A percentile compares a stretch with the other conserved stretches of the same genome.
Evolutionary conservation across 1,140 invertebrate genomes (phyloP).

Genomic region (Meloidogyne exigua): DNA sequence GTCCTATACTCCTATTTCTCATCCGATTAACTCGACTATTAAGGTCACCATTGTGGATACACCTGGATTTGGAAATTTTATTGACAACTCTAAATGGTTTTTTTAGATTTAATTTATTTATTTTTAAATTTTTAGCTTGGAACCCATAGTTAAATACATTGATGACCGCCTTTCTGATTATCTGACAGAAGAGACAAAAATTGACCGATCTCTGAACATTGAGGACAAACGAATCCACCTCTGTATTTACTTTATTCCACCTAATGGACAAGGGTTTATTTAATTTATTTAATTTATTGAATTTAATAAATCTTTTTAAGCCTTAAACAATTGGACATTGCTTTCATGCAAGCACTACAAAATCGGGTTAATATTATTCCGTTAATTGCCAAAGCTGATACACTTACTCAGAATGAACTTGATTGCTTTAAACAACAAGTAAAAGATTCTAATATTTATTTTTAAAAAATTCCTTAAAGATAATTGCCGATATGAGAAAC

Average conservation of each 20-base stretch:
- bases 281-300: not conserved
- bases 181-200: slow-evolving; percentile 86
- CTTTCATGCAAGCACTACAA: slow-evolving; percentile 96
- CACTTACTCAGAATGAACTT: slow-evolving; percentile 94
- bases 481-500: slow-evolving; percentile 91
- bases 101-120: not conserved
- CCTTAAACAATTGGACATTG: slow-evolving; percentile 91
- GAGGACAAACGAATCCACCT: slow-evolving; percentile 92
- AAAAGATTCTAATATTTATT: slow-evolving; percentile 35
- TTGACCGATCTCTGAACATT: slow-evolving; percentile 83
- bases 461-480: slow-evolving; percentile 67
- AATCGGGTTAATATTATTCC: slow-evolving; percentile 97
- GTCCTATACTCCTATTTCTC: too few species aligned
- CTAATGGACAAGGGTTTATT: slow-evolving; percentile 86
- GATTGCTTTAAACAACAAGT: slow-evolving; percentile 91
- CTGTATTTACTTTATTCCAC: slow-evolving; percentile 94
- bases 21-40: too few species aligned
- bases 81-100: slow-evolving; percentile 82
- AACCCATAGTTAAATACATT: slow-evolving; percentile 92
- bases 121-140: slow-evolving; percentile 75
- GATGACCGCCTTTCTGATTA: slow-evolving; percentile 94
- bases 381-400: slow-evolving; percentile 96
- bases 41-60: slow-evolving; percentile 84
- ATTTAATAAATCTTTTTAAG: slow-evolving; percentile 71
- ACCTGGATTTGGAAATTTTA: slow-evolving; percentile 97